Percentiles rank a stretch among this genome's conserved stretches.
Evolutionary conservation across 2,113 vertebrate genomes (phyloP).

Genomic region (Daphoenositta chrysoptera): DNA sequence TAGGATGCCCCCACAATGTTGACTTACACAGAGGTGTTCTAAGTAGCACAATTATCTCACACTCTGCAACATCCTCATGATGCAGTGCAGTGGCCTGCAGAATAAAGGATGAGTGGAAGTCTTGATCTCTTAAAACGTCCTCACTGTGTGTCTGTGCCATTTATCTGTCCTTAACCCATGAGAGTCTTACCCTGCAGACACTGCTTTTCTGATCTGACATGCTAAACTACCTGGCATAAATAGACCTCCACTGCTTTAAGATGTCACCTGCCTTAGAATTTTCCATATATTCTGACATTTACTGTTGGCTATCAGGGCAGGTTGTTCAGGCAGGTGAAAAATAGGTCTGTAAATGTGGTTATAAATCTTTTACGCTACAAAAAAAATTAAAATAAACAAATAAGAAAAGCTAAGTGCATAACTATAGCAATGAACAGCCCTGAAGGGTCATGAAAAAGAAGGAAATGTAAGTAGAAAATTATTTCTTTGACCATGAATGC

Average conservation of each 20-base stretch:
- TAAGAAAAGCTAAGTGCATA: neutral
- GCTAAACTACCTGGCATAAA: conserved; percentile 20
- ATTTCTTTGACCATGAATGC: neutral
- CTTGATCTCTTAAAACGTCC: neutral
- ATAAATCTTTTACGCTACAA: neutral
- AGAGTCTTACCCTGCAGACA: neutral
- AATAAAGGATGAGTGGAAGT: neutral
- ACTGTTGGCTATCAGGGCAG: neutral
- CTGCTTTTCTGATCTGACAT: neutral
- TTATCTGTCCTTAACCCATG: neutral
- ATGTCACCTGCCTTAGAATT: conserved; percentile 13
- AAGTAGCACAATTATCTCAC: neutral
- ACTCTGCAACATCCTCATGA: neutral
- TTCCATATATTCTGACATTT: conserved; percentile 33
- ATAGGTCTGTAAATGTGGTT: neutral
- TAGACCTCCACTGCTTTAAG: neutral
- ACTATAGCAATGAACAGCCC: neutral
- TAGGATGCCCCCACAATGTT: neutral
- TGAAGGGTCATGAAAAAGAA: neutral
- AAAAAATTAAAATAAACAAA: neutral
- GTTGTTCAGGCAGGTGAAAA: neutral
- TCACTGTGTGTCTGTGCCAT: neutral
- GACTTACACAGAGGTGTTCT: neutral
- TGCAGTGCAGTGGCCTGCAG: neutral
- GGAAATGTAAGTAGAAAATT: neutral